Evolutionary conservation across 2,113 vertebrate species (phyloP).

Genomic region (Podarcis cretensis): DNA sequence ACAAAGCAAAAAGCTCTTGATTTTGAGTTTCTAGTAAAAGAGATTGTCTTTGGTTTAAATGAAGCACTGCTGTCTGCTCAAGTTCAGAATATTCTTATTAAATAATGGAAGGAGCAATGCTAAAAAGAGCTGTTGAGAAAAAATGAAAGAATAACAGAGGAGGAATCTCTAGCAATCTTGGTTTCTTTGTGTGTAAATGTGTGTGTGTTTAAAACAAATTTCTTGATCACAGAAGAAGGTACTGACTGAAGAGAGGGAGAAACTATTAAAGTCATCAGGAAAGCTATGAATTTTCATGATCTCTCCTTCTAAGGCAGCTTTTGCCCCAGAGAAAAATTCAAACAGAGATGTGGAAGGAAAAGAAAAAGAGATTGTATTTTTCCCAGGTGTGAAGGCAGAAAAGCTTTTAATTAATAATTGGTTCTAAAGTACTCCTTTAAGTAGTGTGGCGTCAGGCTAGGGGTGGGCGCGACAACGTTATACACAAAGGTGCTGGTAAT

Average conservation of each 20-base stretch:
- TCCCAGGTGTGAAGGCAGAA: conserved; percentile 64
- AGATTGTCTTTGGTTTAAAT: conserved; percentile 41
- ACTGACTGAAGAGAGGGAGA: conserved; percentile 53
- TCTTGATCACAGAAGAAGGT: conserved; percentile 63
- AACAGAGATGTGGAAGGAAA: conserved; percentile 52
- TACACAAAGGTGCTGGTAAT: conserved; percentile 45
- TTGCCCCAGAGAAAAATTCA: conserved; percentile 72
- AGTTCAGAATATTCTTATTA: conserved; percentile 29
- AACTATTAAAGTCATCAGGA: conserved; percentile 65
- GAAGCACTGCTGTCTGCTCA: conserved; percentile 36
- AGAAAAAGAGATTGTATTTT: conserved; percentile 38
- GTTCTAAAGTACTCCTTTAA: conserved; percentile 49
- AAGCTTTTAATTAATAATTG: conserved; percentile 58
- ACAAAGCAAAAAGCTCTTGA: conserved; percentile 33
- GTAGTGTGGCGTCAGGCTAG: neutral
- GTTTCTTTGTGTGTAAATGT: neutral
- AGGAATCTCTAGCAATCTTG: conserved; percentile 46
- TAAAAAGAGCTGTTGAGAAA: conserved; percentile 55
- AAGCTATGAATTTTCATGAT: conserved; percentile 76
- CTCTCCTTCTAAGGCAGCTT: conserved; percentile 63
- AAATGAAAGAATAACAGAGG: conserved; percentile 45
- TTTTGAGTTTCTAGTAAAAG: conserved; percentile 28
- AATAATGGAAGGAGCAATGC: conserved; percentile 39
- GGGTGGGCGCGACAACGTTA: no score
- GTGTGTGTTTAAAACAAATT: neutral